These are phyloP conservation scores for Apostichopus japonicus DNA, from an alignment of 35 echinoderm and acorn worm species.

Conservation along the genomic window DNA sequence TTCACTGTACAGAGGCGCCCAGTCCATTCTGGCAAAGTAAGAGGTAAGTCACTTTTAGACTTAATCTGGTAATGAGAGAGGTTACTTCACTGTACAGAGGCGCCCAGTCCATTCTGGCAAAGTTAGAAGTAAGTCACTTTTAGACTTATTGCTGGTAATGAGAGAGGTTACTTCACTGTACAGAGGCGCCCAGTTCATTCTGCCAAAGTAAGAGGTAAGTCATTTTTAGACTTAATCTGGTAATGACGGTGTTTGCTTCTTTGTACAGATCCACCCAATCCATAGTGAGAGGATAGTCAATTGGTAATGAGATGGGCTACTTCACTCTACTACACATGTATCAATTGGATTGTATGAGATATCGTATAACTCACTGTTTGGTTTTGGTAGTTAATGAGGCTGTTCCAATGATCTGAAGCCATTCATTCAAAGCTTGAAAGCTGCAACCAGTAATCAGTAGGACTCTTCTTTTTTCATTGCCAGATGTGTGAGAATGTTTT, in stretches of 20 bases:
- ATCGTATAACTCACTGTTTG: too few species aligned
- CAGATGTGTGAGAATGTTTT: not conserved
- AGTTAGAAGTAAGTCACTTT: not conserved
- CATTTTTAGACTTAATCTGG: not conserved
- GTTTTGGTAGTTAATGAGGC: too few species aligned
- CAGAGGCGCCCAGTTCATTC: not conserved
- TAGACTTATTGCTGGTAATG: not conserved
- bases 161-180: not conserved
- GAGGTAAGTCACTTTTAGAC: slow-evolving; percentile 3
- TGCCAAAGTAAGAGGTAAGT: not conserved
- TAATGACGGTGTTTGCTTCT: not conserved
- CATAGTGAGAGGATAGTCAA: not conserved
- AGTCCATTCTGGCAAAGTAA: not conserved
- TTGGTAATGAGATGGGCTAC: too few species aligned
- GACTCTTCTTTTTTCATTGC: too few species aligned
- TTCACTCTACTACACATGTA: too few species aligned
- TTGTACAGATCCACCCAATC: not conserved
- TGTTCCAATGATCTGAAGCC: too few species aligned
- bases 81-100: too few species aligned
- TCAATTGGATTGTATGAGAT: too few species aligned
- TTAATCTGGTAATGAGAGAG: too few species aligned
- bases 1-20: not conserved
- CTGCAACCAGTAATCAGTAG: too few species aligned
- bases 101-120: too few species aligned
- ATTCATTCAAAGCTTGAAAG: too few species aligned